Evolutionary conservation across 2,113 vertebrate species (phyloP).

Genomic region (Ibidorhyncha struthersii): DNA sequence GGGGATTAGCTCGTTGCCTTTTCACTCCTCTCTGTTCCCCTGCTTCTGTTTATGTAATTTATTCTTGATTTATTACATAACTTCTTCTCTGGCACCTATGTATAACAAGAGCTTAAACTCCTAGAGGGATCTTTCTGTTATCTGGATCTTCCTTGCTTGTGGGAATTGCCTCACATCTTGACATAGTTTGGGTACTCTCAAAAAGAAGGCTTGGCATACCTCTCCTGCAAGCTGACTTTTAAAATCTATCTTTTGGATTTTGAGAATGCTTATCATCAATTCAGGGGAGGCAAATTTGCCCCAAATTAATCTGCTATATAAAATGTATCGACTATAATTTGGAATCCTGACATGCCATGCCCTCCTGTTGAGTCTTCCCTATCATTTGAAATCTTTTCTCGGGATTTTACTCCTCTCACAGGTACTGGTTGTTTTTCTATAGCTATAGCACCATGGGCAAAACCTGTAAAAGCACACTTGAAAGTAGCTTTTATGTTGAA

Average conservation of each 20-base stretch:
- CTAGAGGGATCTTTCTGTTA: neutral
- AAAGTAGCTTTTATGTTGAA: neutral
- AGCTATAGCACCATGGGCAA: neutral
- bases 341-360: neutral
- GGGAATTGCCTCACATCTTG: neutral
- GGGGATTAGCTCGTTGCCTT: neutral
- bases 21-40: neutral
- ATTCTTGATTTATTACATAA: constrained; percentile 3
- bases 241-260: neutral
- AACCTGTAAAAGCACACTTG: neutral
- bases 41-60: constrained; percentile 20
- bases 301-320: neutral
- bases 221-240: neutral
- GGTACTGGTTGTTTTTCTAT: neutral
- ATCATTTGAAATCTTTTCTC: neutral
- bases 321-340: neutral
- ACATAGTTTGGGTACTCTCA: neutral
- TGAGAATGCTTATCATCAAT: neutral
- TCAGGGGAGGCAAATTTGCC: neutral
- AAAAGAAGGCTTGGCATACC: neutral
- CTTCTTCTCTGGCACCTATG: neutral
- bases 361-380: neutral
- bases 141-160: neutral
- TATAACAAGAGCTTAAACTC: neutral
- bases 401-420: neutral